These are phyloP conservation scores for Barnardius zonarius DNA, from an alignment of 2,113 vertebrate genomes.

Conservation along the genomic window DNA sequence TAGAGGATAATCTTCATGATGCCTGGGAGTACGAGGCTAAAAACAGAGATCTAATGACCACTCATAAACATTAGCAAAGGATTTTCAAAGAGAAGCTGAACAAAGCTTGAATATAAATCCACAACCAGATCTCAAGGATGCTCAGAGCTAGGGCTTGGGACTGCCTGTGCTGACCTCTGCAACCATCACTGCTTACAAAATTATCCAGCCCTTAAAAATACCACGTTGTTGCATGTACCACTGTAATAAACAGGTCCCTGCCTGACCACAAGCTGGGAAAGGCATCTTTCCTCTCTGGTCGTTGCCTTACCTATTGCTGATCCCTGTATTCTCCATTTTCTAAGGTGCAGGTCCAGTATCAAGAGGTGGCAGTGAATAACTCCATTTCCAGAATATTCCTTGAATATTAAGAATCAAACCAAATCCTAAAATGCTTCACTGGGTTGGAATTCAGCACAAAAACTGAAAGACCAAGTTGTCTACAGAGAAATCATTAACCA, in stretches of 20 bases:
- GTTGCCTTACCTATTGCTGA: neutral
- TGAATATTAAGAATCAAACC: neutral
- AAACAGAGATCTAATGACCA: neutral
- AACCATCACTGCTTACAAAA: neutral
- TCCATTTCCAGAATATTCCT: neutral
- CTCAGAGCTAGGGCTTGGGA: neutral
- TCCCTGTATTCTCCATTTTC: neutral
- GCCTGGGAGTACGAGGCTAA: neutral
- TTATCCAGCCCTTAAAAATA: neutral
- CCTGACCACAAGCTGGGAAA: neutral
- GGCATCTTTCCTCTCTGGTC: neutral
- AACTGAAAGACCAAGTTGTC: constrained; percentile 19
- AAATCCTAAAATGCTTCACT: neutral
- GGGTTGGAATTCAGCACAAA: neutral
- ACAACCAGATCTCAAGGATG: neutral
- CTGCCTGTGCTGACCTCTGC: neutral
- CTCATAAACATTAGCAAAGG: neutral
- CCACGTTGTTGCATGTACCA: neutral
- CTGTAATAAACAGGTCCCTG: neutral
- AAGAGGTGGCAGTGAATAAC: neutral
- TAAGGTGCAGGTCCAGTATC: neutral
- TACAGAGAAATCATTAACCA: constrained; percentile 40
- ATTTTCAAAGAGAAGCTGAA: neutral
- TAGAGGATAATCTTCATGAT: neutral
- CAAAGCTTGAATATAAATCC: neutral